Conservation (phyloP, 2,888 invertebrate species). For the Caenorhabditis sinica region DNA sequence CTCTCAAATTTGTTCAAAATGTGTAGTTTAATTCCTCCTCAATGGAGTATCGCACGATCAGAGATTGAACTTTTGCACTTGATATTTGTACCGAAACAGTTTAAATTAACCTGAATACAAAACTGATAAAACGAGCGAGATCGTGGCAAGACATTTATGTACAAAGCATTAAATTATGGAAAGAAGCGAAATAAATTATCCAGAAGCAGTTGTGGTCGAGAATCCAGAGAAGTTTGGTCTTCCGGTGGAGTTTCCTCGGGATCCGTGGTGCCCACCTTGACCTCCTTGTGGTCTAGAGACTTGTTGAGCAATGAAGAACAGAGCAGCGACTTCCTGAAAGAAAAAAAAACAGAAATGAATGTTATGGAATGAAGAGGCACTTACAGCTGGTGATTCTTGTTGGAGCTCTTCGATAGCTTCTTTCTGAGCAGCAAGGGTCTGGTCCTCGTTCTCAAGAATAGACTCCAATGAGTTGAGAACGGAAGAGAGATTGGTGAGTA, state of each 20-base stretch:
- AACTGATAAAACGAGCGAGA: background rate
- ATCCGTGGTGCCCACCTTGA: slow-evolving; percentile 16
- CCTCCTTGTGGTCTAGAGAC: slow-evolving; percentile 17
- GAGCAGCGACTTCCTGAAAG: slow-evolving; percentile 14
- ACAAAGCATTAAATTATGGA: slow-evolving; percentile 9
- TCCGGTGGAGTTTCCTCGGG: slow-evolving; percentile 26
- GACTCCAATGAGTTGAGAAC: slow-evolving; percentile 54
- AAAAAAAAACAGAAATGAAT: background rate
- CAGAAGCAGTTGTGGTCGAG: slow-evolving; percentile 32
- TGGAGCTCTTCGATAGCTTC: slow-evolving; percentile 49
- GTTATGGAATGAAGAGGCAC: background rate
- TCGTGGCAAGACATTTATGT: slow-evolving; percentile 34
- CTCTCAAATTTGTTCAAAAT: background rate
- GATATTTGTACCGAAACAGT: background rate
- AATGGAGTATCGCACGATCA: background rate
- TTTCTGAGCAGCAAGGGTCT: slow-evolving; percentile 47
- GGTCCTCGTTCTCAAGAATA: slow-evolving; percentile 60
- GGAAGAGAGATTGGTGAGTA: slow-evolving; percentile 54
- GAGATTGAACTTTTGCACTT: background rate
- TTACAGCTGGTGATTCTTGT: slow-evolving; percentile 38
- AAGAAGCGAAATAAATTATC: slow-evolving; percentile 15
- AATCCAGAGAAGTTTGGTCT: slow-evolving; percentile 25
- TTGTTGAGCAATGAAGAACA: no score
- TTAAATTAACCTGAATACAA: background rate
- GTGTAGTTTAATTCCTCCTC: slow-evolving; percentile 12